These are phyloP conservation scores for Dolomedes plantarius DNA, from an alignment of 2,888 invertebrate species.

Conservation along the genomic window DNA sequence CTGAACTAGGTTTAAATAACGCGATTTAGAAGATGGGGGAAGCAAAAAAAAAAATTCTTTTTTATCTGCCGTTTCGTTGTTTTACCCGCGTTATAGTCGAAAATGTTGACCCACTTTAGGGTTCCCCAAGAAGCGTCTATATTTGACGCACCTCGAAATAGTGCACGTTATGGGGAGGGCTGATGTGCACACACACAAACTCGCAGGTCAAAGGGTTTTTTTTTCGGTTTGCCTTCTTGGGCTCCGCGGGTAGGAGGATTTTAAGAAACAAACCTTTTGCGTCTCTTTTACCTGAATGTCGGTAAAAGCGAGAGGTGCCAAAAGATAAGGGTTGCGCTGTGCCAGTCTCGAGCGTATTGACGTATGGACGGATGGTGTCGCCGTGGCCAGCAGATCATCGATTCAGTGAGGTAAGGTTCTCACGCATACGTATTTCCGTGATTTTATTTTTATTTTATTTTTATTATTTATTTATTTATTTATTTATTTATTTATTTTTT, in stretches of 20 bases:
- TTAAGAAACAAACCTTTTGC: slow-evolving; percentile 44
- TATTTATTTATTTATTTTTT: no score
- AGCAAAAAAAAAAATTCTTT: not conserved
- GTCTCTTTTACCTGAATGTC: slow-evolving; percentile 48
- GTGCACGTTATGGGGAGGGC: slow-evolving; percentile 51
- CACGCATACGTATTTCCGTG: no score
- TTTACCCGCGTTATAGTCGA: slow-evolving; percentile 29
- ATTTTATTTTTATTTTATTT: no score
- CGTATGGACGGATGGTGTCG: no score
- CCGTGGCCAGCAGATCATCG: no score
- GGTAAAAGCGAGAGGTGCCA: slow-evolving; percentile 20
- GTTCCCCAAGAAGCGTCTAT: slow-evolving; percentile 54
- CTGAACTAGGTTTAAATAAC: no score
- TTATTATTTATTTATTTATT: no score
- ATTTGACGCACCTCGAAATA: slow-evolving; percentile 65
- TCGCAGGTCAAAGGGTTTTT: slow-evolving; percentile 68
- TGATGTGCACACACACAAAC: not conserved
- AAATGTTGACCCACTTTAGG: slow-evolving; percentile 62
- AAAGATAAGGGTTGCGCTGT: not conserved
- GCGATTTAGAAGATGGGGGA: not conserved
- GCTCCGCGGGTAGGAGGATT: not conserved
- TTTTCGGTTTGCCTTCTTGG: slow-evolving; percentile 38
- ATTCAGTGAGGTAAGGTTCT: no score
- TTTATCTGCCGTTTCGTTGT: slow-evolving; percentile 13
- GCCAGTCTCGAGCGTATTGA: not conserved